A percentile compares a stretch with the other conserved stretches of the same genome.
Evolutionary conservation across 2,888 invertebrate species (phyloP).

Genomic region (Selenia dentaria): DNA sequence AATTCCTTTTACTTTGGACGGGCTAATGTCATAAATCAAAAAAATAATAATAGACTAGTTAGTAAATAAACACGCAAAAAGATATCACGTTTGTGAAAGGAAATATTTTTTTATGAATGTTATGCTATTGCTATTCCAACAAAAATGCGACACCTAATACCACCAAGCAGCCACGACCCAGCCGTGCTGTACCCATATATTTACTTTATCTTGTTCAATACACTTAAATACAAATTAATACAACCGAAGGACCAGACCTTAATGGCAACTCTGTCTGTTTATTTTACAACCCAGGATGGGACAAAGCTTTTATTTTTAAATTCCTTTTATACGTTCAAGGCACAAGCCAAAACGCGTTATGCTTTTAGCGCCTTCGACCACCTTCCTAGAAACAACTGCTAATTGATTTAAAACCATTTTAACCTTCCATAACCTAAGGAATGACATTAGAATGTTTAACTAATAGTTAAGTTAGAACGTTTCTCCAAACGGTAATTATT

Average conservation of each 20-base stretch:
- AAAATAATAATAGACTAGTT: no score
- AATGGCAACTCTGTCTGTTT: slow-evolving; percentile 78
- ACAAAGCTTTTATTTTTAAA: slow-evolving; percentile 68
- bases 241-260: slow-evolving; percentile 76
- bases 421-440: slow-evolving; percentile 15
- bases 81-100: no score
- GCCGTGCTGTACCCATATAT: slow-evolving; percentile 69
- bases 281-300: slow-evolving; percentile 80
- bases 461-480: slow-evolving; percentile 26
- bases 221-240: slow-evolving; percentile 85
- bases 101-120: no score
- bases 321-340: slow-evolving; percentile 56
- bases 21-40: no score
- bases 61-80: no score
- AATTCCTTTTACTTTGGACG: no score
- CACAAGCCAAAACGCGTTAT: slow-evolving; percentile 33
- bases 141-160: slow-evolving; percentile 49
- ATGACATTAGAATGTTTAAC: slow-evolving; percentile 25
- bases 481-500: slow-evolving; percentile 32
- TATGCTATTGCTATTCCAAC: not conserved
- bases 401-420: slow-evolving; percentile 43
- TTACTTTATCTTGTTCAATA: slow-evolving; percentile 83
- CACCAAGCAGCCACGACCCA: slow-evolving; percentile 53
- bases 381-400: slow-evolving; percentile 42
- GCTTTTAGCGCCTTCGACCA: slow-evolving; percentile 72